Evolutionary conservation across 2,113 vertebrate species (phyloP), one percentile per base, ranked within the genome.

Genomic region (Platycercus adscitus): DNA sequence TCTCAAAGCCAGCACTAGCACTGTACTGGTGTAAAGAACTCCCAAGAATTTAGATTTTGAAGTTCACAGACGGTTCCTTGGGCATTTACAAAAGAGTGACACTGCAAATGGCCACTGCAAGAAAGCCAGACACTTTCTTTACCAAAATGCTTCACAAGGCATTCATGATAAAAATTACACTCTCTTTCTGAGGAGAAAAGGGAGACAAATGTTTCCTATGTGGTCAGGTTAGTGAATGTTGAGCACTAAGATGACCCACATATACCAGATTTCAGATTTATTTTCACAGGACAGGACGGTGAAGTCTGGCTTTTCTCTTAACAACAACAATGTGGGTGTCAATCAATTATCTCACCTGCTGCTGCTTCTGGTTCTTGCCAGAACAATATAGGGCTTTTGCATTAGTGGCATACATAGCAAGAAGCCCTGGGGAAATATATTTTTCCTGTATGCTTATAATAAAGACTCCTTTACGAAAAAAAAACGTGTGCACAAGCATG

Each of bases 271-370:
- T 73, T 63, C 86, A 80, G 41, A 84, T 78, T 95, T 79, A 90
- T 95, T 96, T 92, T 96, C 73, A 91, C 31, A 96, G 93, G 86
- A 83, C 55, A 84, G 52, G 14, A 23, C 58, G 73, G 94, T 78
- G 75, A 94, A 82, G 60, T 56, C 73, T 88, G 71, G 26, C 18
- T 96, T 95, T 96, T 95, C 65, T 92, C 81, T 93, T 81, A 95
- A 84, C 31, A 86, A 33, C 20, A 84, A 13, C 75, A 91, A 43
- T 56, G 72, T 39, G 81, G 69, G 43, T 43, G 43, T 86, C 88
- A 84, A 94, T 91, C 92, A 90, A 9, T 81, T 93, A 85, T 75
- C 88, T 92, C 86, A 96, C 60, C 76, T 94, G 68, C 83, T 93
- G 76, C 88, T 58, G 80, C 64, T 68, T 91, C 77, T 91, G 79